These are phyloP conservation scores for Trinorchestia longiramus DNA, from an alignment of 1,140 invertebrate species.

Conservation along the genomic window DNA sequence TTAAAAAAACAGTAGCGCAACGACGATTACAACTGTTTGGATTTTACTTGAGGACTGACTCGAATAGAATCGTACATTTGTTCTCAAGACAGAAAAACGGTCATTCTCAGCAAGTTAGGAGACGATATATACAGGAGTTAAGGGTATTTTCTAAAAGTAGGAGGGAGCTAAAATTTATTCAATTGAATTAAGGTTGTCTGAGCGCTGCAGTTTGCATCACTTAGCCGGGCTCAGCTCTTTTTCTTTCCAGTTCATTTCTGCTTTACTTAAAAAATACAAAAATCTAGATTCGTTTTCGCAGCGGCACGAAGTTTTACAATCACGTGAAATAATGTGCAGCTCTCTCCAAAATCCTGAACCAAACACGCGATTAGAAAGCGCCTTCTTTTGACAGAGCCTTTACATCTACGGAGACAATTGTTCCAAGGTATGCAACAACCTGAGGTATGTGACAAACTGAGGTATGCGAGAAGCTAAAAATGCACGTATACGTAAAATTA, in stretches of 20 bases:
- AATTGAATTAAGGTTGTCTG: neutral
- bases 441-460: no score
- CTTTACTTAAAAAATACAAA: neutral
- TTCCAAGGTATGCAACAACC: no score
- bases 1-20: neutral
- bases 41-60: neutral
- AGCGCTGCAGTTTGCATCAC: neutral
- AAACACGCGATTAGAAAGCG: neutral
- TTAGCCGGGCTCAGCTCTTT: neutral
- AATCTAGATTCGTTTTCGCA: neutral
- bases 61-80: neutral
- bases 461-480: no score
- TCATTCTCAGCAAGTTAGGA: neutral
- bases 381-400: no score
- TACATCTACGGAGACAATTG: no score
- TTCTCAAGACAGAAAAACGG: neutral
- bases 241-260: neutral
- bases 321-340: neutral
- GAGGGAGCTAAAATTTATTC: neutral
- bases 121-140: neutral
- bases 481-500: no score
- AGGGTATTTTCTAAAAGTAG: neutral
- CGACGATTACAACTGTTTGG: neutral
- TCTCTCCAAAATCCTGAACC: neutral
- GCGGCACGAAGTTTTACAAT: neutral